Percentiles rank a stretch among this genome's conserved stretches.
These are phyloP conservation scores for Xestia rhomboidea DNA, from an alignment of 2,888 invertebrate species.

Conservation along the genomic window DNA sequence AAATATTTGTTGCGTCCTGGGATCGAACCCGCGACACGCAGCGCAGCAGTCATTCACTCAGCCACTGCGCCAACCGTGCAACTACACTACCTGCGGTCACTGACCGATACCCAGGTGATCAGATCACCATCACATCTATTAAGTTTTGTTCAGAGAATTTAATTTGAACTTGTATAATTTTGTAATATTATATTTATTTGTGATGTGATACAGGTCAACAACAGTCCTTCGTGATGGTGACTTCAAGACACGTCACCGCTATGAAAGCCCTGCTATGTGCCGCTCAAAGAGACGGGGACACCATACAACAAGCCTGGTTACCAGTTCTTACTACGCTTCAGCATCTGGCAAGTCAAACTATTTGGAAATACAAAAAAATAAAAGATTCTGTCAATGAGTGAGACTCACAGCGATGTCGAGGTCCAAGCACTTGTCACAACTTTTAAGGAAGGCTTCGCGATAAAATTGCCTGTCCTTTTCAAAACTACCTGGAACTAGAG, in stretches of 20 bases:
- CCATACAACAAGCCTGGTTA: slow-evolving; percentile 98
- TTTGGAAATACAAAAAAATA: not conserved
- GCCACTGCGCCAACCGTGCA: too few relatives aligned
- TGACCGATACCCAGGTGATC: too few relatives aligned
- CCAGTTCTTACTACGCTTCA: slow-evolving; percentile 98
- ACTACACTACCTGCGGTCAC: too few relatives aligned
- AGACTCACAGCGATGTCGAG: not conserved
- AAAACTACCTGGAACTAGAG: not conserved
- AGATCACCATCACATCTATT: not conserved
- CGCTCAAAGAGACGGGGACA: slow-evolving; percentile 97
- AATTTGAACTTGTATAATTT: not conserved
- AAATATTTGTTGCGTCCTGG: too few relatives aligned
- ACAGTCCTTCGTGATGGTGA: slow-evolving; percentile 97
- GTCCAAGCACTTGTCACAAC: not conserved
- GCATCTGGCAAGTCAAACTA: slow-evolving; percentile 91
- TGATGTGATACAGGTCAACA: slow-evolving; percentile 91
- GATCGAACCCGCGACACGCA: too few relatives aligned
- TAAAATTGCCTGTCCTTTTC: not conserved
- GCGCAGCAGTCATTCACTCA: too few relatives aligned
- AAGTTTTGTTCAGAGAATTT: not conserved
- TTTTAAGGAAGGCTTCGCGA: not conserved
- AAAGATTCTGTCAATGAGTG: not conserved
- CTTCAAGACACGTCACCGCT: slow-evolving; percentile 99
- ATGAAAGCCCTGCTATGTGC: slow-evolving; percentile 97
- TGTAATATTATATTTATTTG: not conserved